These are phyloP conservation scores for Watsonalla binaria DNA, from an alignment of 2,888 invertebrate genomes.

Conservation along the genomic window DNA sequence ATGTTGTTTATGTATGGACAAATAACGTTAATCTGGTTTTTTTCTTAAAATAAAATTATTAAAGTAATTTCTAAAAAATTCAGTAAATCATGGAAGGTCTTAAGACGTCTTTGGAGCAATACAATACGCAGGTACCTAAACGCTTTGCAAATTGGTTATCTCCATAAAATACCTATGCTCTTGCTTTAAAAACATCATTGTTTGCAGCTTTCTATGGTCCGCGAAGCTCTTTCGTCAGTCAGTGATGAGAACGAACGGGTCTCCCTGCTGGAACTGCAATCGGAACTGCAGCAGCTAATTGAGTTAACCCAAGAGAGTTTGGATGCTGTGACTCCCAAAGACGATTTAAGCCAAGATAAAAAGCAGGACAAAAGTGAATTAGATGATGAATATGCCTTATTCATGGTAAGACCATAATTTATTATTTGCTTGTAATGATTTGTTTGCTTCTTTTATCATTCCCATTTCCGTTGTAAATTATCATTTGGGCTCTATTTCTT, in stretches of 20 bases:
- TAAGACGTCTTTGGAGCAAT: conserved; percentile 51
- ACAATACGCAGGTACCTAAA: conserved; percentile 58
- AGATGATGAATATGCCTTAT: conserved; percentile 82
- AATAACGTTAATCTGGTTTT: no score
- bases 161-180: not conserved
- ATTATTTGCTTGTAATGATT: not conserved
- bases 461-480: no score
- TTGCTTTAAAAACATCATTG: conserved; percentile 7
- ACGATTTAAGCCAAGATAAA: conserved; percentile 7
- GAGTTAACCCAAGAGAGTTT: conserved; percentile 82
- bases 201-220: conserved; percentile 80
- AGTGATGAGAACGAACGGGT: conserved; percentile 70
- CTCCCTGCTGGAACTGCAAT: conserved; percentile 79
- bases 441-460: no score
- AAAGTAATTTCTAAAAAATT: not conserved
- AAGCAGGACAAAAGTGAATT: conserved; percentile 36
- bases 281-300: conserved; percentile 83
- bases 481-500: no score
- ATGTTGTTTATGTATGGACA: no score
- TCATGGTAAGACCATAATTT: conserved; percentile 75
- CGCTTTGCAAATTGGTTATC: not conserved
- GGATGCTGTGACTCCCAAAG: conserved; percentile 36
- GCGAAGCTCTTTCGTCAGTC: conserved; percentile 73
- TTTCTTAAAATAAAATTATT: no score
- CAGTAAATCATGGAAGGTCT: conserved; percentile 49